Percentiles rank a stretch among this genome's conserved stretches.
Conservation (phyloP, 2,797 vertebrate species). For the Smutsia gigantea region DNA sequence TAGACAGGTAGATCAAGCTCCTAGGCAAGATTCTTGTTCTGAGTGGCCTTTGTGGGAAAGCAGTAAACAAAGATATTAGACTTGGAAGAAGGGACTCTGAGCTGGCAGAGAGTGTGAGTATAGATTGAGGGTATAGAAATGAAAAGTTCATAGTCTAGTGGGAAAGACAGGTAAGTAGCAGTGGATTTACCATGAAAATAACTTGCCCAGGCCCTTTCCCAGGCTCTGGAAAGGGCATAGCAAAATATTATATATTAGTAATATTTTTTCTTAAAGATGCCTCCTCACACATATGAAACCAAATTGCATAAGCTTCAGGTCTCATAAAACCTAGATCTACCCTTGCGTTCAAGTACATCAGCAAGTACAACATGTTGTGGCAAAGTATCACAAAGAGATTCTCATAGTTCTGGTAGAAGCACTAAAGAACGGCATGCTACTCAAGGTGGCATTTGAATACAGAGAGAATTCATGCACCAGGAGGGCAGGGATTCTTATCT, state of each 20-base stretch:
- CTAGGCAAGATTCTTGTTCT: background rate
- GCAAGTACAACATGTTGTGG: background rate
- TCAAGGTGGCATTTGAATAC: background rate
- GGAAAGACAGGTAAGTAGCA: background rate
- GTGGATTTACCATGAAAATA: background rate
- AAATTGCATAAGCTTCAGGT: background rate
- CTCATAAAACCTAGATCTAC: background rate
- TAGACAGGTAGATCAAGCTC: background rate
- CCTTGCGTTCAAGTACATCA: background rate
- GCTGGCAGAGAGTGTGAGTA: background rate
- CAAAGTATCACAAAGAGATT: background rate
- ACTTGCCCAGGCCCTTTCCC: background rate
- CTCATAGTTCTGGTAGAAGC: background rate
- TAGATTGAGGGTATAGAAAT: background rate
- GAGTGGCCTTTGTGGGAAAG: background rate
- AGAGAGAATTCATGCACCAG: background rate
- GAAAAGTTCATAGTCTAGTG: background rate
- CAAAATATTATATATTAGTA: background rate
- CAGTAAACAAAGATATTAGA: background rate
- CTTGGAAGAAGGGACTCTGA: conserved; percentile 16
- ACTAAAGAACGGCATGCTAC: background rate
- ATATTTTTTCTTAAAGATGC: conserved; percentile 20
- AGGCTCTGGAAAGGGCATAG: background rate
- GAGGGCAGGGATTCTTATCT: background rate
- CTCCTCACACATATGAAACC: background rate